Evolutionary conservation across 2,797 vertebrate genomes (phyloP), one percentile per base, ranked within the genome.

Genomic region (Ambastaia sidthimunki): DNA sequence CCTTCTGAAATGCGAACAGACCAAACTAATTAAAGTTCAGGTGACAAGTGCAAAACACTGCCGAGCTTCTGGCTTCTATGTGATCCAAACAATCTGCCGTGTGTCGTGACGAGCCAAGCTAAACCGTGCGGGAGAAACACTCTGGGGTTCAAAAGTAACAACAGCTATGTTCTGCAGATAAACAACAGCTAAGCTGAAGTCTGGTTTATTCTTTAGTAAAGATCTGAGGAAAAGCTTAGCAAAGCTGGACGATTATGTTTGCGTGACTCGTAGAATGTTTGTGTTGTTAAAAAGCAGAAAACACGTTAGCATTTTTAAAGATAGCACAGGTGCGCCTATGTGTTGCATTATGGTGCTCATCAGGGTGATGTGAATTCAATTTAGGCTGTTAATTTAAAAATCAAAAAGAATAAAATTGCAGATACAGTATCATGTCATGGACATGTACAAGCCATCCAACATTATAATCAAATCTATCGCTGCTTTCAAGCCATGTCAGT

Each of bases 21-120:
- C 80, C 77, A 85, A 85, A 85, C 75, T 85, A 83, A 85, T 85
- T 85, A 83, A 82, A 78, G 78, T 81, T 83, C 71, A 81, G 81
- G 81, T 67, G 74, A 76, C 66, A 74, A 80, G 74, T 80, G 70
- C 74, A 77, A 78, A 82, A 74, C 50, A 73, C 81, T 1, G 59
- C 52, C 18, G 55, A 71, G 76, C 67, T 70, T 2, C 28, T 77
- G 76, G 76, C 76, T 71, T 78, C 76, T 23, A 41, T 71, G 62
- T 48, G 54, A 63, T 78, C 37, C 80, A 77, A 63, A 76, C 80
- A 85, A 82, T 74, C 80, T 85, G 74, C 28, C 18, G 44, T 37
- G 37, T 31, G 37, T 12, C 66, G 23, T 31, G 78, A 80, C 69
- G 74, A 78, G 76, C 70, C 12, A n/a, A 25, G 70, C 28, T 50